Conservation (phyloP, 53 echinoderm and acorn worm genomes). For the Echinometra lucunter region DNA sequence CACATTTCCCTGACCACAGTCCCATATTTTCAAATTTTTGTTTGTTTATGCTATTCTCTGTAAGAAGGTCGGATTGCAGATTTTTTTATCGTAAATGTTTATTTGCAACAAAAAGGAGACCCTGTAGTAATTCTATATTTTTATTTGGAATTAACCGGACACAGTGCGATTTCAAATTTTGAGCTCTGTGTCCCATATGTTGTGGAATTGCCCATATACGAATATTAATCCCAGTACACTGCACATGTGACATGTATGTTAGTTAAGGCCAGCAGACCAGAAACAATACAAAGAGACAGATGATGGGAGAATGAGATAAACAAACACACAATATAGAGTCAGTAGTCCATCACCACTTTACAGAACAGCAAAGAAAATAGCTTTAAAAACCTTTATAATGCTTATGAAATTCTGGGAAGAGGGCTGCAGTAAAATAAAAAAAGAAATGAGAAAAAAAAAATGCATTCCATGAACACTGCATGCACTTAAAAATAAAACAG, state of each 20-base stretch:
- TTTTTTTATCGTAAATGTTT: too few species aligned
- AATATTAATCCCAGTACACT: neutral
- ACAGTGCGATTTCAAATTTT: too few species aligned
- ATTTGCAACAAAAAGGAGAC: too few species aligned
- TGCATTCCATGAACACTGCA: constrained; percentile 37
- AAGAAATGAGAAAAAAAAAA: constrained; percentile 18
- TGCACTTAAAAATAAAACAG: constrained; percentile 12
- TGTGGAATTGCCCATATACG: too few species aligned
- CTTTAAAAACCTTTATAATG: constrained; percentile 46
- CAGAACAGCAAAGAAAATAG: constrained; percentile 32
- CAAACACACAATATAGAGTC: neutral
- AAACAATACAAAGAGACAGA: neutral
- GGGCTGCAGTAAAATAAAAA: constrained; percentile 48
- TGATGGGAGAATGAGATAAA: neutral
- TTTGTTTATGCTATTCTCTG: too few species aligned
- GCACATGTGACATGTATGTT: neutral
- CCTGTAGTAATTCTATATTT: too few species aligned
- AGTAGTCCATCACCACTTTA: constrained; percentile 36
- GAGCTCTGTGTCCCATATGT: too few species aligned
- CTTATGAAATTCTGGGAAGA: constrained; percentile 64
- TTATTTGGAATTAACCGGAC: too few species aligned
- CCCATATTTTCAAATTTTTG: too few species aligned
- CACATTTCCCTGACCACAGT: too few species aligned
- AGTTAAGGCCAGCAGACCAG: neutral
- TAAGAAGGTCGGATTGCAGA: too few species aligned